These are phyloP conservation scores for Itoplectis maculator DNA, from an alignment of 2,888 invertebrate species.

Conservation along the genomic window DNA sequence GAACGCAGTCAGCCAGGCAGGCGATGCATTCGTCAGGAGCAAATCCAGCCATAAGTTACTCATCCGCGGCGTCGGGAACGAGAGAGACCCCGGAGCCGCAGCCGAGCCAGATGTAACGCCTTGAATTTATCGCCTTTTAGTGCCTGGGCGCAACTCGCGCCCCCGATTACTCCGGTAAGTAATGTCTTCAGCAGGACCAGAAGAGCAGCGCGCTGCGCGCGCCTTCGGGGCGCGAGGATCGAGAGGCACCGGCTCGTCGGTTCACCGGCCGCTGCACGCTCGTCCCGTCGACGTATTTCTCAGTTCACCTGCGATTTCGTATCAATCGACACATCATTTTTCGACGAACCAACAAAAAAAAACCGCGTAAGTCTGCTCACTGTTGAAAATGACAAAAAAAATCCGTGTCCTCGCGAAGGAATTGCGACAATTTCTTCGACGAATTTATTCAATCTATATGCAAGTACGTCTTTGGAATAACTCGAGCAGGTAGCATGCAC, in stretches of 20 bases:
- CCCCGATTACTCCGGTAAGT: constrained; percentile 76
- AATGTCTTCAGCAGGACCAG: constrained; percentile 78
- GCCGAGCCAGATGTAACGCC: constrained; percentile 75
- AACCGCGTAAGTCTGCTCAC: no score
- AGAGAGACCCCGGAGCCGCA: constrained; percentile 68
- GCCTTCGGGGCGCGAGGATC: constrained; percentile 69
- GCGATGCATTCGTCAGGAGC: constrained; percentile 71
- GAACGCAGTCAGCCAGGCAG: constrained; percentile 36
- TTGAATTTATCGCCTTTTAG: constrained; percentile 78
- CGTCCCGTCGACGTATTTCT: constrained; percentile 1
- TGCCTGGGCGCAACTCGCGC: constrained; percentile 69
- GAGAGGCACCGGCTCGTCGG: constrained; percentile 6
- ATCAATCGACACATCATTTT: not conserved
- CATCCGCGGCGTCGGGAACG: constrained; percentile 67
- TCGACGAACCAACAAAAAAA: not conserved
- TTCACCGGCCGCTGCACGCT: not conserved
- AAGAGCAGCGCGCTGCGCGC: constrained; percentile 65
- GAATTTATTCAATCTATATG: constrained; percentile 10
- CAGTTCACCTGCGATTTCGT: not conserved
- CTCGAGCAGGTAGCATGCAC: constrained; percentile 29
- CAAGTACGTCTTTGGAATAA: constrained; percentile 16
- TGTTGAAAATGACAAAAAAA: not conserved
- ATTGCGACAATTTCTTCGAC: not conserved
- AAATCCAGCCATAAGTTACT: constrained; percentile 75
- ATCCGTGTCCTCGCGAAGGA: not conserved